Conservation (phyloP, 2,113 vertebrate species). For the Salvelinus fontinalis region DNA sequence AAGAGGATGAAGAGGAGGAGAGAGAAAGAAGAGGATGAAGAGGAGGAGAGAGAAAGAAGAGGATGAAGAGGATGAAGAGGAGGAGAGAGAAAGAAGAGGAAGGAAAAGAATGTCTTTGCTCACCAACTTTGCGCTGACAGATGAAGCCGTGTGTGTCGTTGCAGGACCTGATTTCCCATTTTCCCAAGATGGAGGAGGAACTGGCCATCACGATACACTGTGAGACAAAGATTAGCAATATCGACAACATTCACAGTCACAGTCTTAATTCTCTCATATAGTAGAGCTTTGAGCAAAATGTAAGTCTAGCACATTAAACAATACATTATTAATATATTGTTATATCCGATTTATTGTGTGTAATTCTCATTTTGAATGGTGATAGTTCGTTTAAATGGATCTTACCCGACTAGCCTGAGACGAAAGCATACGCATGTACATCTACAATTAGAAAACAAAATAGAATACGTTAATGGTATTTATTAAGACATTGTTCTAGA, state of each 20-base stretch:
- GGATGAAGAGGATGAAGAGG: background rate
- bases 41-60: background rate
- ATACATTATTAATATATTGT: too few species aligned
- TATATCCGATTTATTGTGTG: too few species aligned
- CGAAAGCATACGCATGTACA: too few species aligned
- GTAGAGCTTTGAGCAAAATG: background rate
- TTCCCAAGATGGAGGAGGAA: constrained; percentile 67
- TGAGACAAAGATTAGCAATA: constrained; percentile 23
- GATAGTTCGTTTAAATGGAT: too few species aligned
- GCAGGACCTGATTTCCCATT: constrained; percentile 81
- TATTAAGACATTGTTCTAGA: too few species aligned
- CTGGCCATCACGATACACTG: constrained; percentile 80
- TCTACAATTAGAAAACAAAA: too few species aligned
- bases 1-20: too few species aligned
- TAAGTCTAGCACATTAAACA: background rate
- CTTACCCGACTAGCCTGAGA: too few species aligned
- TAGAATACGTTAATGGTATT: too few species aligned
- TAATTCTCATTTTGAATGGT: too few species aligned
- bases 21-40: constrained; percentile 27
- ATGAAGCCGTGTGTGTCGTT: constrained; percentile 78
- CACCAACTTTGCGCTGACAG: constrained; percentile 80
- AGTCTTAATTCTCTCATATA: background rate
- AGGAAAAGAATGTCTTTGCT: constrained; percentile 17
- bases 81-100: constrained; percentile 18
- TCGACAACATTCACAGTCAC: too few species aligned